Percentiles rank a stretch among this genome's conserved stretches.
These are phyloP conservation scores for Hyposoter dolosus DNA, from an alignment of 2,888 invertebrate species.

Conservation along the genomic window DNA sequence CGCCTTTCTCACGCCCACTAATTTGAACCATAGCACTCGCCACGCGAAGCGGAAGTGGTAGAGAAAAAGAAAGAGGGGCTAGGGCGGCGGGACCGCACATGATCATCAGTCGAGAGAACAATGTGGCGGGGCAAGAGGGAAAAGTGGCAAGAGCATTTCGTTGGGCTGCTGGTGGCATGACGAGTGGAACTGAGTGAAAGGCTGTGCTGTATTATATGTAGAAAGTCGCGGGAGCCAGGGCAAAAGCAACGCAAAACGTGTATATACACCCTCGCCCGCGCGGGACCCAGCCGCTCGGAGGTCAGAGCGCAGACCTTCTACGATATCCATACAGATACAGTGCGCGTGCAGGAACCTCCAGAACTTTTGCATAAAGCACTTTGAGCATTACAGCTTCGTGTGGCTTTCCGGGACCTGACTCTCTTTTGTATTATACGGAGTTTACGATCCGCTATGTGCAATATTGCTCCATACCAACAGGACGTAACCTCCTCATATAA, in stretches of 20 bases:
- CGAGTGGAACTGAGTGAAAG: constrained; percentile 50
- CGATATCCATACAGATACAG: constrained; percentile 27
- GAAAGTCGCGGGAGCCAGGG: constrained; percentile 18
- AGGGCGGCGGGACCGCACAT: constrained; percentile 31
- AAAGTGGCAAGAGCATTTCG: constrained; percentile 40
- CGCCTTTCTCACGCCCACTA: constrained; percentile 36
- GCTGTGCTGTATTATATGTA: constrained; percentile 26
- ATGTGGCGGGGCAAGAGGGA: constrained; percentile 26
- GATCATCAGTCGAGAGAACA: constrained; percentile 52
- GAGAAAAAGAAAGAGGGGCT: constrained; percentile 4
- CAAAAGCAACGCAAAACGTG: constrained; percentile 39
- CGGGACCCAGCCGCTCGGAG: constrained; percentile 18
- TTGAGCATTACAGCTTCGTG: constrained; percentile 58
- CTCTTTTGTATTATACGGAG: constrained; percentile 1
- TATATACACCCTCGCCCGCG: constrained; percentile 17
- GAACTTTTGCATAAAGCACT: constrained; percentile 64
- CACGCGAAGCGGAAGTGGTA: constrained; percentile 3
- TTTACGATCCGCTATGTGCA: constrained; percentile 20
- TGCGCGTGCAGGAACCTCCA: constrained; percentile 16
- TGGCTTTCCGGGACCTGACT: constrained; percentile 47
- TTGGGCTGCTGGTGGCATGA: constrained; percentile 41
- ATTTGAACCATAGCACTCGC: constrained; percentile 40
- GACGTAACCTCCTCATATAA: not conserved
- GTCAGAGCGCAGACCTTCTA: constrained; percentile 1
- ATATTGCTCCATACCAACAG: not conserved